Evolutionary conservation across 2,113 vertebrate genomes (phyloP).

Genomic region (Capreolus pygargus): DNA sequence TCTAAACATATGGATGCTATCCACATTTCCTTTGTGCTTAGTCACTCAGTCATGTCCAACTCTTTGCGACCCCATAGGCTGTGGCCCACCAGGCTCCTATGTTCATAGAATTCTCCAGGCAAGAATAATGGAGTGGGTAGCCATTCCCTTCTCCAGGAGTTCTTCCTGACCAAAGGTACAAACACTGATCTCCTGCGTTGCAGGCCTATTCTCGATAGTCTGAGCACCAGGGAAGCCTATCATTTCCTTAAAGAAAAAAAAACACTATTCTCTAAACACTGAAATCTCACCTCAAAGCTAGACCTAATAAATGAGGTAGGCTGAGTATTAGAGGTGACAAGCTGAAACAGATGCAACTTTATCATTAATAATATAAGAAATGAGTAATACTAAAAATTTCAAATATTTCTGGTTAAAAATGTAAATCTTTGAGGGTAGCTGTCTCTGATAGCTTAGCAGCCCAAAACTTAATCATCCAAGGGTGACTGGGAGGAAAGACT

Average conservation of each 20-base stretch:
- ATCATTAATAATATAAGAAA: not conserved
- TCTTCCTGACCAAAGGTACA: not conserved
- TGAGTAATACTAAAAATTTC: not conserved
- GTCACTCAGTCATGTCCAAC: not conserved
- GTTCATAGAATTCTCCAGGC: not conserved
- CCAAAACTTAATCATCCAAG: not conserved
- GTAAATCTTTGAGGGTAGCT: not conserved
- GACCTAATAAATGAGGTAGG: not conserved
- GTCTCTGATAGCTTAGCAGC: not conserved
- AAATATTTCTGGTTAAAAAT: not conserved
- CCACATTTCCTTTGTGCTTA: not conserved
- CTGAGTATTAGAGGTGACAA: not conserved
- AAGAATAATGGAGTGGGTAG: not conserved
- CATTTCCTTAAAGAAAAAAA: not conserved
- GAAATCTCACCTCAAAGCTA: not conserved
- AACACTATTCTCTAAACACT: conserved; percentile 31
- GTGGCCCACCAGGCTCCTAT: not conserved
- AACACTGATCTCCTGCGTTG: not conserved
- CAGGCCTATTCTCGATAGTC: not conserved
- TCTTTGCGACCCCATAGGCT: not conserved
- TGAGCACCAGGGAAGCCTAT: not conserved
- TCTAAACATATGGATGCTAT: conserved; percentile 30
- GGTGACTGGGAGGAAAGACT: not conserved
- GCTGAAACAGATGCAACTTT: not conserved
- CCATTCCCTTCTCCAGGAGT: not conserved